Evolutionary conservation across 2,888 invertebrate genomes (phyloP).

Genomic region (Trichacis sp.): DNA sequence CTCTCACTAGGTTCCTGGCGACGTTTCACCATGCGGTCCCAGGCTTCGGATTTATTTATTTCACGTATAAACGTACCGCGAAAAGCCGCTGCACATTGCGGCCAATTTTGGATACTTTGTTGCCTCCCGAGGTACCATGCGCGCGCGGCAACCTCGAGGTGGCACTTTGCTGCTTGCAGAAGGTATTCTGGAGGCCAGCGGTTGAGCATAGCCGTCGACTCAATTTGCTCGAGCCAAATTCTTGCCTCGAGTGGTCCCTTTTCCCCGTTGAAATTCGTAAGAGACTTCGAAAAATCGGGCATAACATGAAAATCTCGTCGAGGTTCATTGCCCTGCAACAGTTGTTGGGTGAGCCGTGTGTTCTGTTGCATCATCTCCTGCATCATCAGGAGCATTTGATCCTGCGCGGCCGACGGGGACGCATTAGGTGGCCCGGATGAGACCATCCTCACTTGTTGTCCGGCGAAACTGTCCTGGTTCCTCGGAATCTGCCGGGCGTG

Average conservation of each 20-base stretch:
- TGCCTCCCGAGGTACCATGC: slow-evolving; percentile 20
- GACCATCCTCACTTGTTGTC: no score
- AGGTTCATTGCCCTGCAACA: background rate
- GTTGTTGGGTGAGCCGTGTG: background rate
- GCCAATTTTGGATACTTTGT: slow-evolving; percentile 9
- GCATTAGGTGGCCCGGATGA: background rate
- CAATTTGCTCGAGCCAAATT: slow-evolving; percentile 31
- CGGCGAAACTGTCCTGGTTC: no score
- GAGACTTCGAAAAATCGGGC: slow-evolving; percentile 33
- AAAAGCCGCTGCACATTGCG: slow-evolving; percentile 15
- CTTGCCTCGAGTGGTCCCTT: slow-evolving; percentile 25
- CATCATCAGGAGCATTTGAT: background rate
- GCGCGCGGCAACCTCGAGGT: slow-evolving; percentile 23
- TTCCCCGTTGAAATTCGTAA: slow-evolving; percentile 21
- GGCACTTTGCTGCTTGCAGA: slow-evolving; percentile 23
- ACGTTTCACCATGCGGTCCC: slow-evolving; percentile 24
- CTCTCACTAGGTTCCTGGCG: slow-evolving; percentile 17
- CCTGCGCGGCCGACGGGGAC: background rate
- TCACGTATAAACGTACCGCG: slow-evolving; percentile 18
- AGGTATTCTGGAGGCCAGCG: slow-evolving; percentile 27
- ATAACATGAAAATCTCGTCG: slow-evolving; percentile 30
- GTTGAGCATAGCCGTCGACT: slow-evolving; percentile 24
- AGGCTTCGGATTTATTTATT: slow-evolving; percentile 14
- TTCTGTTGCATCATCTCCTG: slow-evolving; percentile 4
- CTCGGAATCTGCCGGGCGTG: no score